Evolutionary conservation across 2,888 invertebrate species (phyloP).

Genomic region (Drosophila dives): DNA sequence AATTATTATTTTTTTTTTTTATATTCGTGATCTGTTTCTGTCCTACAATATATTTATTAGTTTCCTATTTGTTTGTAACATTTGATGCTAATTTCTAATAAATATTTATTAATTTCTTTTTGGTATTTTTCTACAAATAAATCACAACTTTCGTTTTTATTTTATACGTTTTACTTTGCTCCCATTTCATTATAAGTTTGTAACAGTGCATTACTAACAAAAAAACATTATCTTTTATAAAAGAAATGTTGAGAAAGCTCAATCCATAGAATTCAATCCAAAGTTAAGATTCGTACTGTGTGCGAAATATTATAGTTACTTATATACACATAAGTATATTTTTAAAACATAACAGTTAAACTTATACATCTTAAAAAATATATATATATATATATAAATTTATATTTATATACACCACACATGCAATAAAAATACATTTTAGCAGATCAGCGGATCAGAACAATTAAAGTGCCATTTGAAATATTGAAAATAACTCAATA

Average conservation of each 20-base stretch:
- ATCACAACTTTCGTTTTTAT: conserved; percentile 32
- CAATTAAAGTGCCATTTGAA: conserved; percentile 30
- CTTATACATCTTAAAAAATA: conserved; percentile 12
- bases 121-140: conserved; percentile 43
- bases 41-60: conserved; percentile 28
- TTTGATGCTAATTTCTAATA: conserved; percentile 41
- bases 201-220: conserved; percentile 16
- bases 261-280: conserved; percentile 41
- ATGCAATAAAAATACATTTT: conserved; percentile 25
- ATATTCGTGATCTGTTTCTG: conserved; percentile 14
- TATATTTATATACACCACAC: conserved; percentile 24
- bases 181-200: conserved; percentile 2
- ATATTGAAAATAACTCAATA: conserved; percentile 16
- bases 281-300: conserved; percentile 47
- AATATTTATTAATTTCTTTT: conserved; percentile 53
- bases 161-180: conserved; percentile 13
- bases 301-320: conserved; percentile 64
- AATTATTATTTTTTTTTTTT: background rate
- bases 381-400: conserved; percentile 31
- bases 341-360: conserved; percentile 35
- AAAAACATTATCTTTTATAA: conserved; percentile 12
- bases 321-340: conserved; percentile 36
- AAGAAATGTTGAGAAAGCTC: conserved; percentile 26
- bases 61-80: conserved; percentile 52
- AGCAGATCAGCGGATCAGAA: conserved; percentile 32